Percentiles rank a stretch among this genome's conserved stretches.
These are phyloP conservation scores for Halesus radiatus DNA, from an alignment of 1,140 invertebrate genomes.

Conservation along the genomic window DNA sequence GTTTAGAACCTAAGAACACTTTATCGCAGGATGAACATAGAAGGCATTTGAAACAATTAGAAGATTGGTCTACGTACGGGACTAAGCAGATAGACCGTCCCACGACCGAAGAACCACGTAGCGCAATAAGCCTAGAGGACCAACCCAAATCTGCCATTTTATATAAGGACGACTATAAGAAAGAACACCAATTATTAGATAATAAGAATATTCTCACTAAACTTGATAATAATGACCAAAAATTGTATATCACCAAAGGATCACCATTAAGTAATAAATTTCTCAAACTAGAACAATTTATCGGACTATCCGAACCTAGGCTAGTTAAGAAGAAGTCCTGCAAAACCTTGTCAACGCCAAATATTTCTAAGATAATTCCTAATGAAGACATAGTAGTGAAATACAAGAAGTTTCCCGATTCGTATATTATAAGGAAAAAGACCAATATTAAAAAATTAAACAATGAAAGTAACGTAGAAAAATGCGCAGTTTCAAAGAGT, in stretches of 20 bases:
- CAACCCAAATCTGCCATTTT: slow-evolving; percentile 1
- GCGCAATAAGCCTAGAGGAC: neutral
- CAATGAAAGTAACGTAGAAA: neutral
- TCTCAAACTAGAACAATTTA: slow-evolving; percentile 59
- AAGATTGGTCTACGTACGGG: slow-evolving; percentile 73
- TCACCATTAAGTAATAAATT: slow-evolving; percentile 59
- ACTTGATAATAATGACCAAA: slow-evolving; percentile 1
- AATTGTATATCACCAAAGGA: slow-evolving; percentile 10
- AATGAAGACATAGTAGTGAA: slow-evolving; percentile 40
- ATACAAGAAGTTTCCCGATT: slow-evolving; percentile 53
- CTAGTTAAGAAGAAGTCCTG: slow-evolving; percentile 55
- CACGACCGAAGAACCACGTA: neutral
- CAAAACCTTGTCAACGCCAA: slow-evolving; percentile 55
- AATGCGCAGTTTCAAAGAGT: neutral
- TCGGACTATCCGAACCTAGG: slow-evolving; percentile 48
- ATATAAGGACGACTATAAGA: slow-evolving; percentile 58
- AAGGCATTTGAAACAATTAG: slow-evolving; percentile 72
- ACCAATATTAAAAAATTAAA: slow-evolving; percentile 4
- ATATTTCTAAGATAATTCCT: slow-evolving; percentile 38
- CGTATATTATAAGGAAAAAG: slow-evolving; percentile 54
- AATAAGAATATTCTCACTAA: slow-evolving; percentile 30
- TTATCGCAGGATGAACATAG: slow-evolving; percentile 70
- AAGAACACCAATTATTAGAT: slow-evolving; percentile 27
- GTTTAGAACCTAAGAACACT: slow-evolving; percentile 61
- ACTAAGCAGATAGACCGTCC: slow-evolving; percentile 57